Percentiles rank a stretch among this genome's conserved stretches.
Evolutionary conservation across 2,888 invertebrate species (phyloP).

Genomic region (Oligia strigilis): DNA sequence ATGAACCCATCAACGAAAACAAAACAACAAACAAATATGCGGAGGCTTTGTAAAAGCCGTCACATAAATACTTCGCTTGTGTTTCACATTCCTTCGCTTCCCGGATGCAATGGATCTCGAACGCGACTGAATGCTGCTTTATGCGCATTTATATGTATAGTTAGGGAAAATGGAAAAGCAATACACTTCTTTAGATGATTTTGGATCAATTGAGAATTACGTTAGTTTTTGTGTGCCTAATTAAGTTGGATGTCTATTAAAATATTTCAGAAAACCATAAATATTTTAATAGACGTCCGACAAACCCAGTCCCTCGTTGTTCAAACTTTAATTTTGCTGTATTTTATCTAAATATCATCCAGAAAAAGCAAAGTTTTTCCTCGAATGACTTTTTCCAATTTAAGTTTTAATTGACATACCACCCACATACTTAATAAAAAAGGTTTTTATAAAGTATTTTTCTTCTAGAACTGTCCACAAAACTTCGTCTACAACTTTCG

Average conservation of each 20-base stretch:
- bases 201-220: not conserved
- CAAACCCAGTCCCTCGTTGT: not conserved
- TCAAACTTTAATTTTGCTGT: too few relatives aligned
- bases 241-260: not conserved
- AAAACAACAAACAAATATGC: slow-evolving; percentile 64
- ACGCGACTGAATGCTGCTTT: slow-evolving; percentile 59
- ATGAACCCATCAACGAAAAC: slow-evolving; percentile 58
- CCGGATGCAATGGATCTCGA: slow-evolving; percentile 66
- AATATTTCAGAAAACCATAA: not conserved
- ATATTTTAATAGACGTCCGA: not conserved
- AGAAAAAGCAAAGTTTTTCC: slow-evolving; percentile 7
- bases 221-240: not conserved
- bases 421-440: slow-evolving; percentile 10
- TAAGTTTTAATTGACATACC: slow-evolving; percentile 34
- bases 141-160: slow-evolving; percentile 42
- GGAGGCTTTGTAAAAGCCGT: slow-evolving; percentile 57
- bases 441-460: slow-evolving; percentile 16
- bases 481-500: slow-evolving; percentile 49
- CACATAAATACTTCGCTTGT: slow-evolving; percentile 63
- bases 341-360: not conserved
- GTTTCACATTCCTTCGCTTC: slow-evolving; percentile 65
- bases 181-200: slow-evolving; percentile 25
- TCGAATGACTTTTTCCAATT: slow-evolving; percentile 25
- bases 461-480: slow-evolving; percentile 15
- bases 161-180: slow-evolving; percentile 31